Percentiles rank a stretch among this genome's conserved stretches.
Conservation (phyloP, 2,888 invertebrate species). For the Caenorhabditis sulstoni region DNA sequence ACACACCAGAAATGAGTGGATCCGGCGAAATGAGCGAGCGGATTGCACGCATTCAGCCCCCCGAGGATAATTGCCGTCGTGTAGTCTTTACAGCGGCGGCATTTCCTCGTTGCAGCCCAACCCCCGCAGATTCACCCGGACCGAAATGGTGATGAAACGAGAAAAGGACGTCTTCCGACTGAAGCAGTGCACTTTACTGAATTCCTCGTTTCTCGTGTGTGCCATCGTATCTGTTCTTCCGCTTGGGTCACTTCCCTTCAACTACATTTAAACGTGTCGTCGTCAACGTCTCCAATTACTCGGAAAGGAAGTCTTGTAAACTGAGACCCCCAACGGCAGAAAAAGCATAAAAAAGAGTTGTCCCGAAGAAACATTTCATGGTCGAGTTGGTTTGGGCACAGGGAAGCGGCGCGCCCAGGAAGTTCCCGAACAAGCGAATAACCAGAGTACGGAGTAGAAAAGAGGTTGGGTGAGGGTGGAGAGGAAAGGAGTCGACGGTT, state of each 20-base stretch:
- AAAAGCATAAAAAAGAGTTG: conserved; percentile 26
- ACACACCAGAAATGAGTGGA: conserved; percentile 15
- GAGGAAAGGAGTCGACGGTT: conserved; percentile 31
- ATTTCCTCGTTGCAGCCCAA: conserved; percentile 7
- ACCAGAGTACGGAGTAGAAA: conserved; percentile 17
- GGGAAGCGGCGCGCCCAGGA: conserved; percentile 17
- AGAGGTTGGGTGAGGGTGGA: conserved; percentile 33
- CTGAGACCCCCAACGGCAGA: conserved; percentile 23
- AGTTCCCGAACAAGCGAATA: conserved; percentile 36
- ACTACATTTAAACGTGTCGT: conserved; percentile 49
- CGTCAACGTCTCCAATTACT: conserved; percentile 52
- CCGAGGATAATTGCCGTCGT: conserved; percentile 7
- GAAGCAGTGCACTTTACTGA: conserved; percentile 5
- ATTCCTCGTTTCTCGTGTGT: not conserved
- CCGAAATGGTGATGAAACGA: not conserved
- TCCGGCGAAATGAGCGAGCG: not conserved
- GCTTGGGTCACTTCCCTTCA: conserved; percentile 49
- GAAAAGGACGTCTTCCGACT: conserved; percentile 2
- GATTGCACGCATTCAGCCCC: not conserved
- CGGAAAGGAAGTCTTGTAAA: conserved; percentile 25
- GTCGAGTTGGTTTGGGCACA: conserved; percentile 38
- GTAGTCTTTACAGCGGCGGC: not conserved
- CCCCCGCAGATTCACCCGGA: not conserved
- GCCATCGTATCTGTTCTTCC: conserved; percentile 52
- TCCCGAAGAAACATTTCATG: conserved; percentile 28